Evolutionary conservation across 53 echinoderm and acorn worm species (phyloP).

Genomic region (Stichopus horrens): DNA sequence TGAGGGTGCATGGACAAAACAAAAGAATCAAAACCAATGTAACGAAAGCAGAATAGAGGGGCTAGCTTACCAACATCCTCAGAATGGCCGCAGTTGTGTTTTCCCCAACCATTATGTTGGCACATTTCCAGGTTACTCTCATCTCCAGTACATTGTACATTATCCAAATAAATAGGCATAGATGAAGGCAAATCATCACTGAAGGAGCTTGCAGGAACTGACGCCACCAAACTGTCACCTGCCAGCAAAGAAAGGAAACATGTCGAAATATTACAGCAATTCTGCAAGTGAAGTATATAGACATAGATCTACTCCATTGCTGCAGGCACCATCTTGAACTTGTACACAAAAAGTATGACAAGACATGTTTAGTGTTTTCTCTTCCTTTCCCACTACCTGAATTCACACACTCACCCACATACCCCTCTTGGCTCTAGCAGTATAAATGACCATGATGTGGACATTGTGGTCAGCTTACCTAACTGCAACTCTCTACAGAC

Average conservation of each 20-base stretch:
- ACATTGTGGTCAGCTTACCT: slow-evolving; percentile 52
- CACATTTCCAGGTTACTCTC: slow-evolving; percentile 82
- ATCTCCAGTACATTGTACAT: slow-evolving; percentile 70
- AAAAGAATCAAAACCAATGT: no score
- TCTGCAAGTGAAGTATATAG: neutral
- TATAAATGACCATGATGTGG: no score
- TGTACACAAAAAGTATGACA: no score
- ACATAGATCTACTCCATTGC: no score
- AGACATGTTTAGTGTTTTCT: no score
- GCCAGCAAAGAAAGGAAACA: slow-evolving; percentile 41
- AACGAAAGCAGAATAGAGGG: no score
- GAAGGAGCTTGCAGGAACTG: slow-evolving; percentile 52
- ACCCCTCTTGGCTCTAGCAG: no score
- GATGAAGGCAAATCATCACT: slow-evolving; percentile 39
- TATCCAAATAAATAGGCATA: slow-evolving; percentile 72
- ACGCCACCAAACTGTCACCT: slow-evolving; percentile 59
- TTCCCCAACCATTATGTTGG: slow-evolving; percentile 65
- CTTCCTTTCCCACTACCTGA: no score
- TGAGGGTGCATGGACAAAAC: no score
- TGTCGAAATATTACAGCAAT: neutral
- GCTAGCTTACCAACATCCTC: slow-evolving; percentile 86
- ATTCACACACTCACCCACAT: no score
- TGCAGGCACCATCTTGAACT: no score
- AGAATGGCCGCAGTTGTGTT: slow-evolving; percentile 79
- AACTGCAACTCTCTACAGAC: slow-evolving; percentile 84